These are phyloP conservation scores for Calidris pugnax DNA, from an alignment of 2,113 vertebrate genomes.

Conservation along the genomic window DNA sequence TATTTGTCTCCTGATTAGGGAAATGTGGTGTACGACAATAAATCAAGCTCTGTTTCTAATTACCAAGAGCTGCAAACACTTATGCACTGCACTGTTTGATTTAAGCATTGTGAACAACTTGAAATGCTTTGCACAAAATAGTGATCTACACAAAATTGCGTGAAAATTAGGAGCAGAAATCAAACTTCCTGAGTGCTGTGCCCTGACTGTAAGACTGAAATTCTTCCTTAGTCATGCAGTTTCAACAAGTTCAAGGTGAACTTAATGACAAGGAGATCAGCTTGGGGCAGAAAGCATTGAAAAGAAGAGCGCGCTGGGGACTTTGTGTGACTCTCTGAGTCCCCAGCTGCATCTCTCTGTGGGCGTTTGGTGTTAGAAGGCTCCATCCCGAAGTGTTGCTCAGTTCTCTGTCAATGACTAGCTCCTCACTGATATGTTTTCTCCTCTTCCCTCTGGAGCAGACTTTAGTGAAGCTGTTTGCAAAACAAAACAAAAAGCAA, in stretches of 20 bases:
- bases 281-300: not conserved
- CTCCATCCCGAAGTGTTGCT: not conserved
- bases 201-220: not conserved
- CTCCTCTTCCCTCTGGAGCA: not conserved
- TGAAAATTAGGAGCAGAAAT: not conserved
- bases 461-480: not conserved
- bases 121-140: not conserved
- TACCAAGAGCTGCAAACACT: not conserved
- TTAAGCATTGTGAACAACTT: not conserved
- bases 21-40: not conserved
- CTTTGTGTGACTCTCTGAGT: not conserved
- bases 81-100: not conserved
- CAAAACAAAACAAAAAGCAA: not conserved
- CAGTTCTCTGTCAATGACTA: not conserved
- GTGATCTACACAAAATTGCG: not conserved
- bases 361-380: not conserved
- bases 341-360: not conserved
- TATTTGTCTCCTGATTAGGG: not conserved
- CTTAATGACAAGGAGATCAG: not conserved
- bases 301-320: not conserved
- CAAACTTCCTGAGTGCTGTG: not conserved
- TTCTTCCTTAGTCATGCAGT: not conserved
- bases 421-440: not conserved
- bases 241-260: conserved; percentile 1
- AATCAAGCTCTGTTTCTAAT: not conserved